Base-by-base conservation (phyloP, 2,113 vertebrate species). In the Edolisoma coerulescens region DNA sequence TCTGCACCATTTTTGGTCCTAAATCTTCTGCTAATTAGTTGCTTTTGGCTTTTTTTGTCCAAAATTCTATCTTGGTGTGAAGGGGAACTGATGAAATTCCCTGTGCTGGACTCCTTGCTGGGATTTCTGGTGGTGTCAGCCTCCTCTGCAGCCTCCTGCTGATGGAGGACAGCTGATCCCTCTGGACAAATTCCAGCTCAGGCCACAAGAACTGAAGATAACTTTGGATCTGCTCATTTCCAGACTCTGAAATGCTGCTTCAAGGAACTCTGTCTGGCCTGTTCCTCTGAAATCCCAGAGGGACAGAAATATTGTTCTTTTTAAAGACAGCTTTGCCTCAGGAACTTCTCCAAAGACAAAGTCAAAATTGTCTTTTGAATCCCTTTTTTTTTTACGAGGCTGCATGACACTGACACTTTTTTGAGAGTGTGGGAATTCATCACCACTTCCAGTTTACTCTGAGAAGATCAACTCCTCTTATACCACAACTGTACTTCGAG, bases 111-210 rank as follows among this genome's bases (percentile, higher is more conserved):
- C 13, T 92, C 42, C 52, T 84, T 44, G 52, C 14, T 81, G 87
- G 80, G 73, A 16, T 89, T 91, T 63, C 33, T 87, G 54, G 33
- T 81, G 81, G 54, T 91, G 77, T 84, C 87, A 56, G 79, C 54
- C 24, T 82, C 82, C 61, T 69, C 35, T 88, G 64, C 80, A 94
- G 63, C 68, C 85, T 95, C 68, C 64, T 81, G 92, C 79, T 89
- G 95, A 82, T 89, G 73, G 71, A 89, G 81, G 60, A 44, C 93
- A 96, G 92, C 93, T 94, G 87, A 97, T 95, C 78, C 54, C 74
- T 75, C 92, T 95, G 96, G 81, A 35, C 16, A 63, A 35, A 37
- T 33, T 91, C 93, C 95, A 96, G 63, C 56, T 63, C 77, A 87
- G 84, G 90, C 93, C 96, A 92, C 91, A 82, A 87, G 81, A 81